These are phyloP conservation scores for Rambutsinella grinnellia DNA, from an alignment of 2,888 invertebrate genomes.

Conservation along the genomic window DNA sequence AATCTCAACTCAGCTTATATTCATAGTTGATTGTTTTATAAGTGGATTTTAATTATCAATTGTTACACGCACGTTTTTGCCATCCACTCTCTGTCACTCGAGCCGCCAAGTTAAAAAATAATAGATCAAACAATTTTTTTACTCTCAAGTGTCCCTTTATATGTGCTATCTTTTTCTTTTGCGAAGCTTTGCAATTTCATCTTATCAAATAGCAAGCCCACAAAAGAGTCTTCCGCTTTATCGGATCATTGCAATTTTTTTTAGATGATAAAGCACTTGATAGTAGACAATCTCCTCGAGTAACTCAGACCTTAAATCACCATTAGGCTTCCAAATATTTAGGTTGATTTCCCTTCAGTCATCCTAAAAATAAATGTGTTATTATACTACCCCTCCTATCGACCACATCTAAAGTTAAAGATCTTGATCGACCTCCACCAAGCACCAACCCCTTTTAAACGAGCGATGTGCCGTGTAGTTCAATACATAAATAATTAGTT, in stretches of 20 bases:
- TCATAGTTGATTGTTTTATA: constrained; percentile 27
- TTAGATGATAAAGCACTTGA: not conserved
- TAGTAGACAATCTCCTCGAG: too few species aligned
- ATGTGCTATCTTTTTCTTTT: not conserved
- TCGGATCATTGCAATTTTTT: not conserved
- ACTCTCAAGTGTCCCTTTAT: not conserved
- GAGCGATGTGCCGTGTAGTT: not conserved
- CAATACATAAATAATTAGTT: not conserved
- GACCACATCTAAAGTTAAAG: too few species aligned
- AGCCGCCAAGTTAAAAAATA: not conserved
- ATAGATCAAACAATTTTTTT: not conserved
- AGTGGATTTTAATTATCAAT: constrained; percentile 40
- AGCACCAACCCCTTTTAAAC: not conserved
- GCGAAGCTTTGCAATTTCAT: not conserved
- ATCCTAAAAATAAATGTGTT: not conserved
- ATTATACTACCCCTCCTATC: too few species aligned
- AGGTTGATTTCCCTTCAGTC: not conserved
- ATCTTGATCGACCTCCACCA: not conserved
- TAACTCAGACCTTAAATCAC: not conserved
- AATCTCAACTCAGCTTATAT: not conserved
- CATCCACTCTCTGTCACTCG: not conserved
- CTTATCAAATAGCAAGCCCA: not conserved
- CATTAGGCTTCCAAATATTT: not conserved
- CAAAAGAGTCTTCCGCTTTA: not conserved
- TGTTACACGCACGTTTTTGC: constrained; percentile 18